Conservation (phyloP, 2,797 vertebrate species). For the Cygnus olor region DNA sequence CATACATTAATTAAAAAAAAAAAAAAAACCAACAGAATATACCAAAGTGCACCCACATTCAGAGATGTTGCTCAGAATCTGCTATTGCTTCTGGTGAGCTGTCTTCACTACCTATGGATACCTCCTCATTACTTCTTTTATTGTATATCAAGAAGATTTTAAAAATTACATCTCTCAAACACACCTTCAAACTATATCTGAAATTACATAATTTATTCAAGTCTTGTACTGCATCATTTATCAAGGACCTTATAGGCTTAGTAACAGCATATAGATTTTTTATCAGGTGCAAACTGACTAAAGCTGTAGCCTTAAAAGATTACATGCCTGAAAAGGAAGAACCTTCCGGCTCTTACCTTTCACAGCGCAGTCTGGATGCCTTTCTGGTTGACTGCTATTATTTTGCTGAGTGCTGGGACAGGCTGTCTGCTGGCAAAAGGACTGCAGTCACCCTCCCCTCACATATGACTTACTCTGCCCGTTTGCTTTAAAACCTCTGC, state of each 20-base stretch:
- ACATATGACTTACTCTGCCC: background rate
- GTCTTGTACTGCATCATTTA: background rate
- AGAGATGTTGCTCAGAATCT: background rate
- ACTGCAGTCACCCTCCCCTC: background rate
- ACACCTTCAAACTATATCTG: background rate
- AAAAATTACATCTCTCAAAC: background rate
- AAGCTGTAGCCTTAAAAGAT: background rate
- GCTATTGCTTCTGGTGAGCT: background rate
- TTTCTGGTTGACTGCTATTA: slow-evolving; percentile 67
- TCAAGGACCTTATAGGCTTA: background rate
- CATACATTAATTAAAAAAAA: background rate
- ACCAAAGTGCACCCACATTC: background rate
- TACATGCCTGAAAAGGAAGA: slow-evolving; percentile 15
- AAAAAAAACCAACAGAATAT: background rate
- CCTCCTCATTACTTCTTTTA: background rate
- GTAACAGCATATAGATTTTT: background rate
- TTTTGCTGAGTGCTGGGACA: slow-evolving; percentile 58
- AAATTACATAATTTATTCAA: background rate
- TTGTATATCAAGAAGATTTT: background rate
- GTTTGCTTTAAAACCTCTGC: background rate
- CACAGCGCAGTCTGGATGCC: slow-evolving; percentile 57
- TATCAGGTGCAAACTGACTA: background rate
- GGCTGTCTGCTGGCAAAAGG: slow-evolving; percentile 48
- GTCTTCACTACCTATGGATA: accelerated
- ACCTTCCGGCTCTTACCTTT: slow-evolving; percentile 36